Evolutionary conservation across 2,888 invertebrate species (phyloP).

Genomic region (Hartigia nigra): DNA sequence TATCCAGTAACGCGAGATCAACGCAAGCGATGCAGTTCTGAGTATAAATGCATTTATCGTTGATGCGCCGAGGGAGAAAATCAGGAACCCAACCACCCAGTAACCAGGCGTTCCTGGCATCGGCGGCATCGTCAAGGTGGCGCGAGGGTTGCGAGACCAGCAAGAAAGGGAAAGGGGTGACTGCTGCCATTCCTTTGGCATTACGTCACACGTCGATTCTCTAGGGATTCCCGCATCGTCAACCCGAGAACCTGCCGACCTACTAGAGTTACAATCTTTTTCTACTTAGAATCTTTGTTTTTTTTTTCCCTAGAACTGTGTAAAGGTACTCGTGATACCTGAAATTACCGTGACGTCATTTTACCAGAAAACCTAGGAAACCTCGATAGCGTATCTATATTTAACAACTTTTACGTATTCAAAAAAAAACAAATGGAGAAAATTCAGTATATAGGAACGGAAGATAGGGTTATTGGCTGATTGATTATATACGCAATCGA

Average conservation of each 20-base stretch:
- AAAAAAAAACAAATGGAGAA: neutral
- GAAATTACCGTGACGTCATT: neutral
- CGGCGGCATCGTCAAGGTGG: conserved; percentile 29
- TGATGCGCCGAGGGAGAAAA: conserved; percentile 45
- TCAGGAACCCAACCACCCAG: conserved; percentile 6
- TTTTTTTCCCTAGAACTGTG: neutral
- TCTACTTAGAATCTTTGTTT: neutral
- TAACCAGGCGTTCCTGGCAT: conserved; percentile 16
- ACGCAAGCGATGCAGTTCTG: conserved; percentile 39
- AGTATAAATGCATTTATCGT: conserved; percentile 49
- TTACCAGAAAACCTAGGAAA: neutral
- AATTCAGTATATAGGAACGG: neutral
- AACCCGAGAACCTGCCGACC: conserved; percentile 11
- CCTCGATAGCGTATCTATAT: no score
- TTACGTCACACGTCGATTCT: conserved; percentile 55
- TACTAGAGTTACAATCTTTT: neutral
- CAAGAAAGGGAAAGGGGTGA: conserved; percentile 27
- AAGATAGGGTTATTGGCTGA: neutral
- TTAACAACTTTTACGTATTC: neutral
- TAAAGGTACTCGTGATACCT: neutral
- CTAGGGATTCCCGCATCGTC: conserved; percentile 51
- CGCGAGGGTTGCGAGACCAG: conserved; percentile 23
- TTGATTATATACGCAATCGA: neutral
- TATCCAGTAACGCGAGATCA: conserved; percentile 24
- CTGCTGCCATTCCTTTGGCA: conserved; percentile 41